Base-by-base conservation (phyloP, 1,140 invertebrate species). In the Dolichoris vasculosae region DNA sequence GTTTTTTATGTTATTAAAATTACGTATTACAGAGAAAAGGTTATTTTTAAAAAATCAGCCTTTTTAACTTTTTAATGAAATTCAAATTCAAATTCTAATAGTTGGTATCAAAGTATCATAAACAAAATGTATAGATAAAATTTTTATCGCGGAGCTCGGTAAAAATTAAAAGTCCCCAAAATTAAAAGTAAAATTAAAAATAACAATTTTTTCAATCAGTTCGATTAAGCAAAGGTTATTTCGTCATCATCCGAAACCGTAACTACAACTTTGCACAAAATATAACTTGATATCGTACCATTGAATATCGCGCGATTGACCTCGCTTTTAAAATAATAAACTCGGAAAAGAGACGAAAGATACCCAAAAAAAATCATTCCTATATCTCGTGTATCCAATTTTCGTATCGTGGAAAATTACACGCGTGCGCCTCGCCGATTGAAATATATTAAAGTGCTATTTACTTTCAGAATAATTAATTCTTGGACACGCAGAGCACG, bases 361-460 rank as follows among this genome's bases (percentile, higher is more conserved):
- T 6, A 2, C 30, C 30, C 11, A 67, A 67, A 51, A 67, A 67
- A 67, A 32, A n/a, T n/a, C 35, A 17, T 67, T 35, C 30, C 0
- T 69, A 9, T 15, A 23, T 4, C 11, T 23, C 17, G 32, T 4
- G 17, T 20, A 69, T 38, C 17, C 4, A 67, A 38, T 40, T 64
- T 40, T 64, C 78, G 59, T 30, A 67, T n/a, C 26, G 32, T 80
- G 4, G 67, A 80, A 80, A 80, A 67, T 6, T 75, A 75, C 20
- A 80, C 7, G 30, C 59, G 20, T 7, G 26, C 38, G 3, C 55
- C 26, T 40, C 55, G 38, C 26, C 26, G 35, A 80, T 67, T 67
- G 55, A 40, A 64, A 80, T 69, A 35, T 83, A 69, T 48, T 59
- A 71, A 86, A 86, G 35, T 43, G 55, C 59, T 87, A 64, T 85